Evolutionary conservation across 2,113 vertebrate genomes (phyloP), one percentile per base, ranked within the genome.

Genomic region (Xiphophorus couchianus): DNA sequence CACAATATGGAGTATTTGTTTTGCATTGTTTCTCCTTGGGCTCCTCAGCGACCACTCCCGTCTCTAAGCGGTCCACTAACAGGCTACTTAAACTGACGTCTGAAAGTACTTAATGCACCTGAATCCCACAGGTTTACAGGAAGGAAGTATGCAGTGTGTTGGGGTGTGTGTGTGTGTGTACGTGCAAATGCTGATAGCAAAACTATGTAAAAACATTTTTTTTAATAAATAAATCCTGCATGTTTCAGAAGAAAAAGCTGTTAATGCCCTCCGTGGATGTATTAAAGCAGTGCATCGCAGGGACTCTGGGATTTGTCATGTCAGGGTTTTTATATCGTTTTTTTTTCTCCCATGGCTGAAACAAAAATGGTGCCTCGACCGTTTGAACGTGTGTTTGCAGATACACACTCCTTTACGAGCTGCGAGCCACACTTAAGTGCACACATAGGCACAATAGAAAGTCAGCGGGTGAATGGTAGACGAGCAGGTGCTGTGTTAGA

Each of bases 401-500:
- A 62, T 6, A 71, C 35, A 48, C 44, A 48, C 44, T 48, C 33
- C 28, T 82, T 22, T 19, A 62, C 7, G 44, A 39, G 35, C 74
- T 68, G 61, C 58, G 44, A 54, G 33, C 48, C 48, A 62, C 79
- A 69, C 61, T 70, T 14, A 77, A 27, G 54, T 1, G 0, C 79
- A 83, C 62, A 77, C 72, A 82, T 63, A 67, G 62, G 66, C 70
- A 88, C 80, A 91, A 78, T 62, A 74, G 69, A 89, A 78, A 86
- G 80, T 86, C 82, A 67, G 88, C 84, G 84, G 84, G 84, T 87
- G 78, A 88, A 88, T 78, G 74, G 86, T 75, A 74, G 87, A 60
- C 79, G 54, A 84, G 83, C 91, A 87, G 85, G 92, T 89, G 90
- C 77, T 91, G 90, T 89, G 92, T 86, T 86, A 77, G 83, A 87